Base-by-base conservation (phyloP, 2,113 vertebrate species). In the Charina bottae region DNA sequence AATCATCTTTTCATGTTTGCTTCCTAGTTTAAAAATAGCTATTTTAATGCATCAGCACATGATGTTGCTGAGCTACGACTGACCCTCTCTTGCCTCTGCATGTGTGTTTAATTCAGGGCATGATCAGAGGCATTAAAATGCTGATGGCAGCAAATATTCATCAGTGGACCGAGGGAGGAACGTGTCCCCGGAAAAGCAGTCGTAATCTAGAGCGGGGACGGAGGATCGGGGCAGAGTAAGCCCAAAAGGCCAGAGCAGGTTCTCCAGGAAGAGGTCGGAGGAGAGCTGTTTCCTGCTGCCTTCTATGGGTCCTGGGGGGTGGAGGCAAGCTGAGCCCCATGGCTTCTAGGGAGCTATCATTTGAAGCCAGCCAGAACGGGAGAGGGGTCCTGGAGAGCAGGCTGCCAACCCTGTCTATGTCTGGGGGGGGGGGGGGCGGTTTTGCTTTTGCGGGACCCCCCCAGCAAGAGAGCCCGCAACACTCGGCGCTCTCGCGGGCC, bases 21-120 rank as follows among this genome's bases (percentile, higher is more conserved):
- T 91, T 89, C 83, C 28, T 93, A 92, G 94, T 95, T 84, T 91
- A 92, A 95, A 88, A 92, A 90, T 23, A 90, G 55, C 88, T 90
- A 85, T 90, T 92, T 87, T 92, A 49, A 86, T 89, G 89, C 91
- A 37, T 92, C 90, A 94, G 93, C 87, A 89, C 93, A 28, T 68
- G 93, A 89, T 59, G 91, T 93, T 55, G 42, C 85, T 88, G 53
- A 84, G 88, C 78, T 86, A 78, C 92, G 87, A 0, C 0, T 95
- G 94, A 91, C n/a, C 94, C 78, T 83, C 54, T 58, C 92, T 93
- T n/a, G 42, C 55, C 6, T 89, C 64, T 64, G 62, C 93, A 59
- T 42, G 88, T 49, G n/a, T 91, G 93, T 91, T 49, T 93, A 93
- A 94, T 88, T 92, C 72, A 53, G 55, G n/a, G 13, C 13, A 54